Conservation (phyloP, 2,113 vertebrate genomes). For the Sitta europaea region DNA sequence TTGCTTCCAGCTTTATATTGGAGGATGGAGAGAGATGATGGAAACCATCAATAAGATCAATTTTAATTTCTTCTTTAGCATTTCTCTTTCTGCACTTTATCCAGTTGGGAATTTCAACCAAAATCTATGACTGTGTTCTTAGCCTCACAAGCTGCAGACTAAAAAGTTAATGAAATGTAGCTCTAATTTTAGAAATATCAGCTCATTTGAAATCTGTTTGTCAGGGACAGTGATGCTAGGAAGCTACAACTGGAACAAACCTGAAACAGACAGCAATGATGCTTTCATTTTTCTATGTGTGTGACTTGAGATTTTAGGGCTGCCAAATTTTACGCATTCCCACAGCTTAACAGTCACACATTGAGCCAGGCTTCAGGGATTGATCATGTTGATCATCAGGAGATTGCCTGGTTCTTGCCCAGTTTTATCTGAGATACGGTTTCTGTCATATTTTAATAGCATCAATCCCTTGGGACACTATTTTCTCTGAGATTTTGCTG, state of each 20-base stretch:
- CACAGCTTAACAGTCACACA: neutral
- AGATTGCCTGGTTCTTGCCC: neutral
- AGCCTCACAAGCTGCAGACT: neutral
- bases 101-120: neutral
- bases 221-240: neutral
- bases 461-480: neutral
- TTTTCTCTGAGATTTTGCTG: neutral
- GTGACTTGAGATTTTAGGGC: neutral
- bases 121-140: neutral
- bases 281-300: neutral
- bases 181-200: neutral
- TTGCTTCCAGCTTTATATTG: neutral
- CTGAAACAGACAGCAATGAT: neutral
- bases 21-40: neutral
- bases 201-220: neutral
- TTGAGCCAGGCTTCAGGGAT: neutral
- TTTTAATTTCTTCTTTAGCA: constrained; percentile 7
- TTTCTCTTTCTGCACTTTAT: neutral
- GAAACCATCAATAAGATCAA: constrained; percentile 13
- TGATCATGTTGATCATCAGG: neutral
- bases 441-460: neutral
- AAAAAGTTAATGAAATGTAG: neutral
- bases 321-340: neutral
- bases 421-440: neutral
- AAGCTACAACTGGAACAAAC: neutral